phyloP scores from a whole-genome alignment of 2,113 vertebrate genomes.

The Geothlypis trichas region DNA sequence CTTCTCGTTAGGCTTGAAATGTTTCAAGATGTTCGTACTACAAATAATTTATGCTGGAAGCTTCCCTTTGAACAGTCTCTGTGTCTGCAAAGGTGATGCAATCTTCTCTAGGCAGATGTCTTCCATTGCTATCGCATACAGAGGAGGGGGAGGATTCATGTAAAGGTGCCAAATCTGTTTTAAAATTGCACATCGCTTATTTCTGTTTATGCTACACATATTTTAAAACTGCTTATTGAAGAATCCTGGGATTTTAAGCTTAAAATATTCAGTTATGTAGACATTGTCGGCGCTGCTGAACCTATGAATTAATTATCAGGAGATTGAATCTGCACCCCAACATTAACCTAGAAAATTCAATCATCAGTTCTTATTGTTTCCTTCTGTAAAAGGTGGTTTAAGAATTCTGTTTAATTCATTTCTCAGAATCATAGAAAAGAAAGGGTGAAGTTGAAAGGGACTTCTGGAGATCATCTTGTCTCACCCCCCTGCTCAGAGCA shows the following conservation, averaged over 20 bases:
- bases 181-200: background rate
- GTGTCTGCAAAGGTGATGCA: background rate
- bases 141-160: background rate
- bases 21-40: background rate
- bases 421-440: background rate
- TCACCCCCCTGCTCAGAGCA: background rate
- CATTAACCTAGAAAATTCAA: background rate
- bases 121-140: background rate
- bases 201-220: background rate
- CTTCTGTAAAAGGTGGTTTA: background rate
- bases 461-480: background rate
- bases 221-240: background rate
- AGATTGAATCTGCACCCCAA: background rate
- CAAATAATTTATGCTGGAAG: constrained; percentile 32
- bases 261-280: background rate
- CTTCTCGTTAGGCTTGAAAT: background rate
- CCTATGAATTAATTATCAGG: background rate
- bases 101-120: background rate
- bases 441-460: background rate
- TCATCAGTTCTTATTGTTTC: background rate
- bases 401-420: background rate
- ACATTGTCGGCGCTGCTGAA: background rate
- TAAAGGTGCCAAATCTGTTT: background rate
- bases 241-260: background rate
- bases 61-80: constrained; percentile 1